A percentile compares a stretch with the other conserved stretches of the same genome.
phyloP scores from a whole-genome alignment of 2,113 vertebrate genomes.

The Willisornis vidua region DNA sequence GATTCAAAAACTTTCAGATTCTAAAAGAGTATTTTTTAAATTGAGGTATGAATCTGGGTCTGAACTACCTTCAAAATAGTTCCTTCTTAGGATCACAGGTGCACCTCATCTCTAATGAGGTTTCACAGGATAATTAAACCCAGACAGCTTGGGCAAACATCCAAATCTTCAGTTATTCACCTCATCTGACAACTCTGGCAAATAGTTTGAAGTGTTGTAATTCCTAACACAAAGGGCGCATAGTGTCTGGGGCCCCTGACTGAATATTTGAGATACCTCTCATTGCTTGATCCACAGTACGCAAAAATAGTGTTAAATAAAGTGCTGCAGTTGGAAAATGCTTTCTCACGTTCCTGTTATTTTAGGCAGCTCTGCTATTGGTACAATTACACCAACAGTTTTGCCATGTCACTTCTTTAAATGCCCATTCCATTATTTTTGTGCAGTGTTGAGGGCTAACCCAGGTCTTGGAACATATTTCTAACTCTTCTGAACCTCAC shows the following conservation, averaged over 20 bases:
- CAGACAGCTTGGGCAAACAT: constrained; percentile 9
- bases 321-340: not conserved
- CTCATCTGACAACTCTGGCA: constrained; percentile 29
- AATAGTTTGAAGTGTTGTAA: constrained; percentile 8
- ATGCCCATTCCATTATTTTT: not conserved
- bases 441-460: not conserved
- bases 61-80: not conserved
- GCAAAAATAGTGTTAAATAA: not conserved
- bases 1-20: not conserved
- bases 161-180: constrained; percentile 18
- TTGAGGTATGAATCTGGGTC: not conserved
- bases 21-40: not conserved
- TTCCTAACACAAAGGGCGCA: constrained; percentile 7
- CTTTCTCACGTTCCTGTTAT: constrained; percentile 4
- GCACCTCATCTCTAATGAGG: constrained; percentile 20
- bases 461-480: not conserved
- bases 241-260: not conserved
- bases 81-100: not conserved
- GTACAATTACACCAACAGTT: not conserved
- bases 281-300: not conserved
- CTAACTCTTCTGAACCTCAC: not conserved
- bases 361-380: not conserved
- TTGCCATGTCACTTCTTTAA: constrained; percentile 20
- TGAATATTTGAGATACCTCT: constrained; percentile 11
- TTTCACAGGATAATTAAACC: constrained; percentile 49